Conservation (phyloP, 92 coral and sea anemone species). For the Heliopora coerulea region DNA sequence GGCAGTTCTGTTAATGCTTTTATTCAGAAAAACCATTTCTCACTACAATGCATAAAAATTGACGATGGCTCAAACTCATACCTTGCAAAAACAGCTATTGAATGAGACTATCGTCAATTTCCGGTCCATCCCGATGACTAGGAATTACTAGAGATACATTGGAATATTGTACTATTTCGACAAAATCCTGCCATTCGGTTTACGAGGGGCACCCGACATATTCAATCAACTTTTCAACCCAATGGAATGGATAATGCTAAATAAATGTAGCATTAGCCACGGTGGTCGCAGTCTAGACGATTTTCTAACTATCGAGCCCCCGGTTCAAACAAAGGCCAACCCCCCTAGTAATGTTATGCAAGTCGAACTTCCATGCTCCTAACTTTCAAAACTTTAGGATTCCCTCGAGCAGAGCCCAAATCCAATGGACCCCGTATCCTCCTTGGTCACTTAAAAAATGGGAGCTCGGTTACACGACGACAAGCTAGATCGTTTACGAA, state of each 20-base stretch:
- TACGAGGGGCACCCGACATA: slow-evolving; percentile 11
- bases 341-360: neutral
- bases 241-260: neutral
- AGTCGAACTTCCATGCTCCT: neutral
- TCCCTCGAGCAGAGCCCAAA: neutral
- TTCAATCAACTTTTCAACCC: slow-evolving; percentile 24
- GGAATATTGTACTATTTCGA: slow-evolving; percentile 2
- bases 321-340: neutral
- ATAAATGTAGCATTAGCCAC: slow-evolving; percentile 5
- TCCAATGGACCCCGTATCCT: neutral
- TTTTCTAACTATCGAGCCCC: neutral
- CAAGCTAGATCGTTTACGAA: neutral
- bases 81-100: too few relatives aligned
- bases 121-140: slow-evolving; percentile 32
- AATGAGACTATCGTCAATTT: slow-evolving; percentile 13
- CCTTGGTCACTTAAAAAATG: neutral
- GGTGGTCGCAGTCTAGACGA: slow-evolving; percentile 28
- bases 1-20: slow-evolving; percentile 5
- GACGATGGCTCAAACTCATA: slow-evolving; percentile 41
- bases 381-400: neutral
- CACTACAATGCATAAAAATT: slow-evolving; percentile 22
- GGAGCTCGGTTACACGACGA: slow-evolving; percentile 13
- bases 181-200: slow-evolving; percentile 17
- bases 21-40: slow-evolving; percentile 33
- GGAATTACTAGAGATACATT: slow-evolving; percentile 34